A percentile compares a stretch with the other conserved stretches of the same genome.
Evolutionary conservation across 2,113 vertebrate species (phyloP).

Genomic region (Melospiza georgiana): DNA sequence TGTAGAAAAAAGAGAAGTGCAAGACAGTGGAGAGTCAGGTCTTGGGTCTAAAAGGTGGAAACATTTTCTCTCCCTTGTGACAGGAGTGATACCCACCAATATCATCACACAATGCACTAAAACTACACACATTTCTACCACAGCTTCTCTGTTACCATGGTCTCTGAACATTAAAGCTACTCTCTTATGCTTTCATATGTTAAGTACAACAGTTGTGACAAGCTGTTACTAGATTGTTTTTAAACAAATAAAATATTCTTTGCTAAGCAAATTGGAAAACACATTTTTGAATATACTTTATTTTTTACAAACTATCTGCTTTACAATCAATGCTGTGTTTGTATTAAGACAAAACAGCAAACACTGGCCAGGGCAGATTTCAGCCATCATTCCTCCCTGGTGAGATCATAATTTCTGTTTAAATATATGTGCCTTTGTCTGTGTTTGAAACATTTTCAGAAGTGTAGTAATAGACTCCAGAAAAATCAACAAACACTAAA

Average conservation of each 20-base stretch:
- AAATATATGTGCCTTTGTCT: neutral
- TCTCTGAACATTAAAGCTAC: neutral
- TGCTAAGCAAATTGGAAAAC: neutral
- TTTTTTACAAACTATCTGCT: neutral
- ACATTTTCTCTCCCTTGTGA: neutral
- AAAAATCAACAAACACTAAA: neutral
- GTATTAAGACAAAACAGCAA: neutral
- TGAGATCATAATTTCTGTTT: slow-evolving; percentile 18
- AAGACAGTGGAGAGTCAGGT: neutral
- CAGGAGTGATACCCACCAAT: neutral
- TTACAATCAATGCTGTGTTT: neutral
- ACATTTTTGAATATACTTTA: neutral
- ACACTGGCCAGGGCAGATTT: neutral
- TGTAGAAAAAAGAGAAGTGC: neutral
- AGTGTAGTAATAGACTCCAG: neutral
- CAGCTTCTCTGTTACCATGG: neutral
- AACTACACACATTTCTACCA: neutral
- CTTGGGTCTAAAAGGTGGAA: neutral
- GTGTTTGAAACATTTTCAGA: neutral
- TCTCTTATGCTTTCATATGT: neutral
- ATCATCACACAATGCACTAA: neutral
- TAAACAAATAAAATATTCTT: too few relatives aligned
- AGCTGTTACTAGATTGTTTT: neutral
- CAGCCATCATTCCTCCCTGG: neutral
- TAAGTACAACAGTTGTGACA: neutral